Evolutionary conservation across 2,797 vertebrate genomes (phyloP).

Genomic region (Discoglossus pictus): DNA sequence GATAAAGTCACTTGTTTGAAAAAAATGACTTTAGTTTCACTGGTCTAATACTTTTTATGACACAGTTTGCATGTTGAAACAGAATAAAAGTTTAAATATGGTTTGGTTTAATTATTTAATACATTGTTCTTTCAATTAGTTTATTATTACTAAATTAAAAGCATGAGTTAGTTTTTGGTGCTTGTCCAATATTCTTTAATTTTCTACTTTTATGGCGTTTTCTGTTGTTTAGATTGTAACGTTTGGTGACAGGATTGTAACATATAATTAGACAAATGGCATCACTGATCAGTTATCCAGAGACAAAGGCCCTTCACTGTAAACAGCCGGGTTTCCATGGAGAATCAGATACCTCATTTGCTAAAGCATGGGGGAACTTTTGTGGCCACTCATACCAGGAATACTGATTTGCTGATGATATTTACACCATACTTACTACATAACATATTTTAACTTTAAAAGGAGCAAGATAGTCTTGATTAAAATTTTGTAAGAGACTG

Average conservation of each 20-base stretch:
- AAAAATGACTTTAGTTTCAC: too few relatives aligned
- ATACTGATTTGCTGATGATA: conserved; percentile 16
- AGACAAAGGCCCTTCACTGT: conserved; percentile 32
- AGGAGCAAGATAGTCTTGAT: too few relatives aligned
- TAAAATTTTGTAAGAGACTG: too few relatives aligned
- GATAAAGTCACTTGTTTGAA: too few relatives aligned
- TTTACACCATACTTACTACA: too few relatives aligned
- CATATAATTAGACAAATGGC: conserved; percentile 38
- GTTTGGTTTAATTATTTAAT: conserved; percentile 34
- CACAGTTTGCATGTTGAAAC: too few relatives aligned
- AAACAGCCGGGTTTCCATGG: conserved; percentile 32
- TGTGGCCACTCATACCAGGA: conserved; percentile 20
- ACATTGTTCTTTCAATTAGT: conserved; percentile 16
- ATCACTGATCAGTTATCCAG: conserved; percentile 36
- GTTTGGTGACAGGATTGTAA: conserved; percentile 27
- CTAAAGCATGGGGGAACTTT: conserved; percentile 37
- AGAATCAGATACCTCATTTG: conserved; percentile 30
- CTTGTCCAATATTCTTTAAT: conserved; percentile 13
- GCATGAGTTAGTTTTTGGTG: conserved; percentile 21
- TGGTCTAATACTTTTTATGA: too few relatives aligned
- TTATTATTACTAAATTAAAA: conserved; percentile 26
- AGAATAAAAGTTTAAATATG: background rate
- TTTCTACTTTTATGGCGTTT: conserved; percentile 43
- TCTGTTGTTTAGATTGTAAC: conserved; percentile 24
- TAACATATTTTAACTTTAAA: too few relatives aligned